Base-by-base conservation (phyloP, 1,140 invertebrate species). In the Homalodisca vitripennis region DNA sequence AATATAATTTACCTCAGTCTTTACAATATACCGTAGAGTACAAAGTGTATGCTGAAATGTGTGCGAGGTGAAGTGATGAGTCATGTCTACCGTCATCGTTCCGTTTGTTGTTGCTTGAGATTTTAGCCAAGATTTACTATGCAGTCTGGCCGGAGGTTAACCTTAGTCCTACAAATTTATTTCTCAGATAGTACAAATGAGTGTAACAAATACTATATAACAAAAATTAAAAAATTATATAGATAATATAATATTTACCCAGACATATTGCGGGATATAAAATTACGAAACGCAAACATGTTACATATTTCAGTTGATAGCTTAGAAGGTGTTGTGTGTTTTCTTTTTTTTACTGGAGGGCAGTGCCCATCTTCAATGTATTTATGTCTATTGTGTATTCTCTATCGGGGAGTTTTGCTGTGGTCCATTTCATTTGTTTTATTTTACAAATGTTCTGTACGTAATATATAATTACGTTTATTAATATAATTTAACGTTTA, bases 171-270 rank as follows among this genome's bases (percentile, higher is more conserved):
- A 66, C 32, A 41, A 66, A 66, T 46, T 66, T 46, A 47, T 66
- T 66, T 66, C 24, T 66, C 63, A 66, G 27, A 66, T 66, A 66
- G 63, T 66, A 66, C 63, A 66, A 66, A 66, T 66, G 27, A 66
- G 26, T 66, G 63, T 66, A 66, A 46, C 24, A 66, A 66, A 46
- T 66, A 46, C 24, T 66, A 63, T 63, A 30, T 66, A 47, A 66
- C n/a, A 26, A 27, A 46, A 47, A 47, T 66, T 22, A 64, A 64
- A 62, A 32, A 47, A 66, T 60, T 27, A 60, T 60, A 60, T 60
- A 51, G 48, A 51, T 51, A 60, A 12, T 60, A 60, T 60, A 60
- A 26, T 60, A 60, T 60, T 27, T 60, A 60, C 55, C 27, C 55
- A 60, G 55, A 60, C 22, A 60, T 60, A 60, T 60, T 60, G 29